Base-by-base conservation (phyloP, 2,797 vertebrate species). In the Paedocypris micromegethes region DNA sequence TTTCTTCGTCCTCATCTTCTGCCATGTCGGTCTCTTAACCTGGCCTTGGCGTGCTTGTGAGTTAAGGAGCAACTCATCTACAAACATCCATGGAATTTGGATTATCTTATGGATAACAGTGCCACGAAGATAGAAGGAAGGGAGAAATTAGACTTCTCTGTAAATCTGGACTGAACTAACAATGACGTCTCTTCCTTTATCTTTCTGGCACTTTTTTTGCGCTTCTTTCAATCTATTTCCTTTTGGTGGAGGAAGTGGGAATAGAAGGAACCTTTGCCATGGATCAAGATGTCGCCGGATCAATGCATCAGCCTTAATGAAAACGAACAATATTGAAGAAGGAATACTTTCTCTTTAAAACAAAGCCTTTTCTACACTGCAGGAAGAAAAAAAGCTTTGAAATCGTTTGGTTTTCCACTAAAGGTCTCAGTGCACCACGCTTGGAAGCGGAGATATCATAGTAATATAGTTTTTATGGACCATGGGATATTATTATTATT, bases 381-480 rank as follows among this genome's bases (percentile, higher is more conserved):
- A 37, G 39, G 66, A 60, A 9, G 44, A 49, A 54, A 48, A 23
- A 38, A 43, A 52, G 60, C 68, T 70, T 70, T 57, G 46, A 2
- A 6, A 44, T 23, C 58, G 54, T 54, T 44, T 43, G 48, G 68
- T 70, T 70, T 57, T 70, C 46, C 73, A 74, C 65, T 62, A 64
- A 77, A 80, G 71, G 80, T 70, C 72, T 64, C 65, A 56, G 62
- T 58, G 75, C 65, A 68, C 65, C 81, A 85, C 75, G 81, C 79
- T 80, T 60, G 70, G 63, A 71, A 50, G 46, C 72, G 60, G 61
- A 64, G 59, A 78, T 83, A 49, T 81, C 74, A 84, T 74, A 81
- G 77, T 85, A 85, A 87, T 83, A 87, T 84, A 84, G 84, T 86
- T 87, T 87, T 84, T 83, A 85, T 43, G 81, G 86, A 86, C 85